Evolutionary conservation across 2,888 invertebrate species (phyloP), one percentile per base, ranked within the genome.

Genomic region (Seira musarum): DNA sequence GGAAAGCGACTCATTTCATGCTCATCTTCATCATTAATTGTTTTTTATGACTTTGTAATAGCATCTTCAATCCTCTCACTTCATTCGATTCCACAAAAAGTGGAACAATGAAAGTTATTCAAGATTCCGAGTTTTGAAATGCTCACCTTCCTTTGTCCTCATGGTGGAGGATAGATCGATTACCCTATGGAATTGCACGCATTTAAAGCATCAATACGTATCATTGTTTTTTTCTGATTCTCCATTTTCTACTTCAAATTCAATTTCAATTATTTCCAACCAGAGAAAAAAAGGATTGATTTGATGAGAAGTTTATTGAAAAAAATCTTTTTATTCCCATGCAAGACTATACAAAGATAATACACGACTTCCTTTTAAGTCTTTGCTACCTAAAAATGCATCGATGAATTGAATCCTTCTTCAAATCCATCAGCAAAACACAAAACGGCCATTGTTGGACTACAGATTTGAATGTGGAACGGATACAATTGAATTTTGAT

Each of bases 1-100:
- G 30, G 46, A 64, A 40, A 71, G 63, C 72, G 72, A 53, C 65
- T 72, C 72, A 72, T 72, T 65, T 49, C 65, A 49, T 65, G 72
- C 63, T 72, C 65, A 65, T 53, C 64, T 72, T 64, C 24, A 49
- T 71, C 46, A 40, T 71, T 71, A 71, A 71, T 63, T 63, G 63
- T 24, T 30, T 30, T 5, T 30, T 30, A 30, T 2, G 3, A 8
- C 8, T 8, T 30, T 30, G 3, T 30, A 5, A 8, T 2, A 30
- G 30, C 30, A 30, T 2, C 30, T 30, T 30, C 30, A 30, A 30
- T 30, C 8, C 30, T 5, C 8, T 30, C 30, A 30, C 30, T 30
- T 30, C 30, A 30, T 30, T 30, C 3, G 30, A 5, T 30, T 30
- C 30, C 30, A 30, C 30, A 2, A 30, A 30, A 30, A 30, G 8